A percentile compares a stretch with the other conserved stretches of the same genome.
These are phyloP conservation scores for Heptranchias perlo DNA, from an alignment of 2,113 vertebrate species.

Conservation along the genomic window DNA sequence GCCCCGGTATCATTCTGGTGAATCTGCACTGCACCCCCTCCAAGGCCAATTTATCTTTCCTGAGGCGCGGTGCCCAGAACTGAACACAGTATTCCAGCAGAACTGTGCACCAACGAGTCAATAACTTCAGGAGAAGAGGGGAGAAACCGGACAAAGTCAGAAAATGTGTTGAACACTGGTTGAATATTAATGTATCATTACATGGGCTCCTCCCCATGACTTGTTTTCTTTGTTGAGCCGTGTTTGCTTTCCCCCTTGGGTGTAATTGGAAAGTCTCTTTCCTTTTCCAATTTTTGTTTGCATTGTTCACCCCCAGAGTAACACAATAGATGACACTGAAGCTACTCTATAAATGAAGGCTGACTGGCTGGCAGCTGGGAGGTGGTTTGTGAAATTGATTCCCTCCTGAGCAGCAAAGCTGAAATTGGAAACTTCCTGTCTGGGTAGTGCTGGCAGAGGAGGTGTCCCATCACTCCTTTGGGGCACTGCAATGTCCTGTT, in stretches of 20 bases:
- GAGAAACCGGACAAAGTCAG: background rate
- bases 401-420: background rate
- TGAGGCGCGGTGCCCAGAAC: too few relatives aligned
- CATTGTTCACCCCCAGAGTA: background rate
- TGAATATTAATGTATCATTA: background rate
- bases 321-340: background rate
- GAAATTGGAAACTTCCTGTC: background rate
- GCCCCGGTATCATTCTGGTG: too few relatives aligned
- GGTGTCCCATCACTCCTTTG: background rate
- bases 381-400: background rate
- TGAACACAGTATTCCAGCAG: too few relatives aligned
- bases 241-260: background rate
- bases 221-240: background rate
- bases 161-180: background rate
- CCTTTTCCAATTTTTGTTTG: background rate
- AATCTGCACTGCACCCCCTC: too few relatives aligned
- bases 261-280: background rate
- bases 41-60: too few relatives aligned
- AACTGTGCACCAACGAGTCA: background rate
- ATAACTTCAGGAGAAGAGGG: background rate
- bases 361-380: background rate
- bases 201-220: background rate
- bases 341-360: background rate
- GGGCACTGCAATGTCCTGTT: background rate
- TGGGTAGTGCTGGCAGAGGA: background rate